phyloP scores from a whole-genome alignment of 1,140 invertebrate genomes.

The Tachypleus tridentatus region DNA sequence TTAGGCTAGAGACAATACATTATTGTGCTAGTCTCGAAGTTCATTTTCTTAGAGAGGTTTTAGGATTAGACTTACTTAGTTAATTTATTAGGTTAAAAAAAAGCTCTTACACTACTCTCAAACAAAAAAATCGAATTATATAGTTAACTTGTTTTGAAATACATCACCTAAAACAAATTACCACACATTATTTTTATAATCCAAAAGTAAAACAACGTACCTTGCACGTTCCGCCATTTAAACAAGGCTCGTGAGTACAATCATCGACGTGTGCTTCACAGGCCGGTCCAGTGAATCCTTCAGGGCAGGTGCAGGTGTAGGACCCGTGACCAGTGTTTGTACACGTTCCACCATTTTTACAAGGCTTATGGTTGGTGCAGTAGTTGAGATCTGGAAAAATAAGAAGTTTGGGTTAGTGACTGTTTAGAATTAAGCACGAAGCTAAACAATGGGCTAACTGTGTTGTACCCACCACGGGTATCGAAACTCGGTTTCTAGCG shows the following conservation, averaged over 20 bases:
- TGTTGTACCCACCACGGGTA: too few relatives aligned
- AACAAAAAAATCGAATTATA: too few relatives aligned
- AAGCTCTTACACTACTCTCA: too few relatives aligned
- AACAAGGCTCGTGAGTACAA: constrained; percentile 45
- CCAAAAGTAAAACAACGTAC: constrained; percentile 49
- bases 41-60: too few relatives aligned
- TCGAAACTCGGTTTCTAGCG: too few relatives aligned
- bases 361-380: constrained; percentile 92
- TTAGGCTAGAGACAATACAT: too few relatives aligned
- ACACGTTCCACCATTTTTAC: constrained; percentile 85
- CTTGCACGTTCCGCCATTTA: constrained; percentile 51
- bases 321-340: constrained; percentile 88
- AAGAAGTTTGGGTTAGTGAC: background rate
- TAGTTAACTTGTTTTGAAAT: too few relatives aligned
- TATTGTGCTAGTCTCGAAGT: too few relatives aligned
- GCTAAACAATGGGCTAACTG: too few relatives aligned
- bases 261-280: constrained; percentile 91
- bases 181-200: constrained; percentile 41
- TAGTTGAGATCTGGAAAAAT: constrained; percentile 76
- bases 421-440: too few relatives aligned
- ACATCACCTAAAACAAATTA: background rate
- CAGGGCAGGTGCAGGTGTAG: constrained; percentile 83
- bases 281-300: constrained; percentile 75
- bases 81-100: too few relatives aligned
- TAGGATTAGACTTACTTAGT: too few relatives aligned